Evolutionary conservation across 2,888 invertebrate species (phyloP).

Genomic region (Troides oblongomaculatus): DNA sequence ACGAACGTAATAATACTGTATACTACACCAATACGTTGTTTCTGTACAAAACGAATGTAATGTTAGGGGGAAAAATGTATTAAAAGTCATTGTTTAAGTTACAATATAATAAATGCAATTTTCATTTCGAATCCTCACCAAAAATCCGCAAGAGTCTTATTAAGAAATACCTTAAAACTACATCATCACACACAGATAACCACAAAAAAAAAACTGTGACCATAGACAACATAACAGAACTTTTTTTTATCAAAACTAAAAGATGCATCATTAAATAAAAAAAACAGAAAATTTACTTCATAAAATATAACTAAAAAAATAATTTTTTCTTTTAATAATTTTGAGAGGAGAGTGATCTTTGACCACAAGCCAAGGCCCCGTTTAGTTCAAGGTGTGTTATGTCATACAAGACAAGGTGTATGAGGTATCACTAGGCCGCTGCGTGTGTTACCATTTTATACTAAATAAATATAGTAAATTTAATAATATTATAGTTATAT

Average conservation of each 20-base stretch:
- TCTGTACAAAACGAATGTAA: constrained; percentile 76
- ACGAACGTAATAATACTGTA: constrained; percentile 49
- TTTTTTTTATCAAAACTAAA: no score
- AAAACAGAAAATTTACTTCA: no score
- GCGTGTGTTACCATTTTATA: neutral
- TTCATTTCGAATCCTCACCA: constrained; percentile 50
- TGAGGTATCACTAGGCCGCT: neutral
- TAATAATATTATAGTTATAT: neutral
- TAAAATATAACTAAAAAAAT: no score
- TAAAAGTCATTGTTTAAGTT: constrained; percentile 79
- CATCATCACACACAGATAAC: no score
- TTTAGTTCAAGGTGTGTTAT: neutral
- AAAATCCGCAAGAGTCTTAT: neutral
- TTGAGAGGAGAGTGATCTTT: neutral
- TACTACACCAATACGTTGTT: constrained; percentile 65
- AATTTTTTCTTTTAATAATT: neutral
- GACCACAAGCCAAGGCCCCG: neutral
- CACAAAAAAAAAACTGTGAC: no score
- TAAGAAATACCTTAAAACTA: neutral
- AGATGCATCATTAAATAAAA: no score
- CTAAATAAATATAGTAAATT: neutral
- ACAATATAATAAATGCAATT: constrained; percentile 56
- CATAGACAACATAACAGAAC: no score
- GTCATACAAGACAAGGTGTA: neutral
- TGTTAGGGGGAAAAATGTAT: constrained; percentile 68